Base-by-base conservation (phyloP, 2,797 vertebrate genomes). In the Microchirus variegatus region DNA sequence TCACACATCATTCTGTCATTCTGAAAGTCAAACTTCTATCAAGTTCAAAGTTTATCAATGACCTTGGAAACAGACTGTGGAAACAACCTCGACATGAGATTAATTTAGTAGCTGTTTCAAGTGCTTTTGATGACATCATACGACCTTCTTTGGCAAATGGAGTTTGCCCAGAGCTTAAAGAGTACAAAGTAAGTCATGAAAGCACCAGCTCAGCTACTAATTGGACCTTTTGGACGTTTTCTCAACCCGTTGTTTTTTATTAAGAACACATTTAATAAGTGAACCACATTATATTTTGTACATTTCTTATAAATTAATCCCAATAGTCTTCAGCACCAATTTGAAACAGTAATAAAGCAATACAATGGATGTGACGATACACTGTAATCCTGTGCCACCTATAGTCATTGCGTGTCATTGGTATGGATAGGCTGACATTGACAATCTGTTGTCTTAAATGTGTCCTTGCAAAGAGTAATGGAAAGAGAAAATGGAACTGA, bases 1-100 rank as follows among this genome's bases (percentile, higher is more conserved):
- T 38, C 48, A 53, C 58, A 58, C 38, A 57, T 31, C 41, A 42
- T n/a, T 43, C 1, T 53, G 42, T 37, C 41, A 36, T 41, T 58
- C 6, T 53, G 16, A 53, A 51, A 19, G 41, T 44, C 53, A 40
- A 57, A 38, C 12, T 18, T 16, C 10, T 48, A 50, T 19, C 6
- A 41, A 8, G 35, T 22, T 46, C 43, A 40, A 53, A 44, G 17
- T 19, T 44, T 14, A 14, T 36, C 48, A 12, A 37, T 9, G 12
- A 70, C 11, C 2, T 13, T 63, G 53, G 53, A 56, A 70, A 42
- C 12, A 44, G 16, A 19, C 17, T 35, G 15, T 47, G 8, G 22
- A 41, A 50, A 37, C 56, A 42, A 45, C 46, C 42, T 52, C 19
- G 42, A n/a, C 19, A 35, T 45, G 50, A 19, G 19, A 41, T 42